These are phyloP conservation scores for Tylochromis polylepis DNA, from an alignment of 2,113 vertebrate species.

Conservation along the genomic window DNA sequence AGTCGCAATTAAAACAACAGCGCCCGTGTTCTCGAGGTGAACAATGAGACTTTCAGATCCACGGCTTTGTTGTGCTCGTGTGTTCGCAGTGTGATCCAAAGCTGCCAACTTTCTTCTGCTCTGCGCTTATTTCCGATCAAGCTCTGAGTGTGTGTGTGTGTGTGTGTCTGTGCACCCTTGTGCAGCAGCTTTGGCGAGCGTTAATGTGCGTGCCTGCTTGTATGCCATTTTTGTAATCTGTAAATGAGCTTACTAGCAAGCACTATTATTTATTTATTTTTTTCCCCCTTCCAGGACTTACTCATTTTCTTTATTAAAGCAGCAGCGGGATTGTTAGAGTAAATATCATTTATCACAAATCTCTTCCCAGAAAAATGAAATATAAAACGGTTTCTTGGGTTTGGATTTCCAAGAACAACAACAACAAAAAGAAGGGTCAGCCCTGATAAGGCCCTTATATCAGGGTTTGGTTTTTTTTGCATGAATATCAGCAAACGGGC, in stretches of 20 bases:
- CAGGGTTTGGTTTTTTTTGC: background rate
- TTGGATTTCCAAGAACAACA: background rate
- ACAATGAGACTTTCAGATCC: slow-evolving; percentile 12
- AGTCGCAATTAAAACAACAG: slow-evolving; percentile 18
- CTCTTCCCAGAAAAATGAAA: slow-evolving; percentile 43
- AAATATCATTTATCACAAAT: slow-evolving; percentile 57
- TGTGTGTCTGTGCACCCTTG: background rate
- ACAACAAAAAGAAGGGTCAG: slow-evolving; percentile 13
- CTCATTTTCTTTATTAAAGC: slow-evolving; percentile 58
- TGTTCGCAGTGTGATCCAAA: slow-evolving; percentile 5
- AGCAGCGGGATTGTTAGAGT: slow-evolving; percentile 52
- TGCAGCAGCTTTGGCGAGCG: background rate
- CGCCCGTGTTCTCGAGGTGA: slow-evolving; percentile 25
- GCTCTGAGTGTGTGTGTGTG: background rate
- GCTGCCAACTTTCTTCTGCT: slow-evolving; percentile 8
- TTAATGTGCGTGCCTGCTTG: background rate
- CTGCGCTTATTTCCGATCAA: slow-evolving; percentile 14
- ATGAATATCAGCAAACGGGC: background rate
- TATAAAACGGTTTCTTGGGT: rapidly evolving
- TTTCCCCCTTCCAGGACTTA: slow-evolving; percentile 27
- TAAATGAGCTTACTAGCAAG: slow-evolving; percentile 59
- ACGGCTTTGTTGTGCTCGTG: slow-evolving; percentile 1
- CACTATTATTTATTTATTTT: background rate
- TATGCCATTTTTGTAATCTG: slow-evolving; percentile 52
- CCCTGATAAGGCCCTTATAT: background rate